These are phyloP conservation scores for Acrobasis suavella DNA, from an alignment of 2,888 invertebrate genomes.

Conservation along the genomic window DNA sequence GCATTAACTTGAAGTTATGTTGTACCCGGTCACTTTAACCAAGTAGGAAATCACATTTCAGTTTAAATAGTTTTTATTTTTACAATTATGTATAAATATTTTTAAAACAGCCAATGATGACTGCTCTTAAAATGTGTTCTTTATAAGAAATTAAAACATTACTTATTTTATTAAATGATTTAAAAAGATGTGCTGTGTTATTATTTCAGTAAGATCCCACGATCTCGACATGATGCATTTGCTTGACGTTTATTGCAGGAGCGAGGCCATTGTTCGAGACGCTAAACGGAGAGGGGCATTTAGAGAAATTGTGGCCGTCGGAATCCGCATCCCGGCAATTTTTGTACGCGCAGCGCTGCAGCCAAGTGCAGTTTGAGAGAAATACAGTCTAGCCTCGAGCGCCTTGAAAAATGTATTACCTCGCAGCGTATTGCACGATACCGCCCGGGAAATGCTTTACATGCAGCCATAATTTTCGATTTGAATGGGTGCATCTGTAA, in stretches of 20 bases:
- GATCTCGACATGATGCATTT: conserved; percentile 22
- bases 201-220: conserved; percentile 19
- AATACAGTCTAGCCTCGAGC: conserved; percentile 47
- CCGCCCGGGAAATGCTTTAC: conserved; percentile 46
- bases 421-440: conserved; percentile 48
- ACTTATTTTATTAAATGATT: conserved; percentile 82
- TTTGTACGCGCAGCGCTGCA: conserved; percentile 41
- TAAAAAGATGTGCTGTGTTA: conserved; percentile 43
- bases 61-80: conserved; percentile 35
- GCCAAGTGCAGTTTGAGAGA: conserved; percentile 49
- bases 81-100: conserved; percentile 40
- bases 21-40: conserved; percentile 28
- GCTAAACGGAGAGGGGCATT: conserved; percentile 34
- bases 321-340: conserved; percentile 30
- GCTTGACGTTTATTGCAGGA: conserved; percentile 24
- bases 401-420: conserved; percentile 61
- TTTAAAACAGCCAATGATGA: conserved; percentile 63
- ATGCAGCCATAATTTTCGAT: conserved; percentile 49
- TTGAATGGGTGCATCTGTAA: conserved; percentile 48
- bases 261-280: conserved; percentile 25
- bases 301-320: conserved; percentile 39
- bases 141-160: conserved; percentile 75
- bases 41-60: conserved; percentile 35
- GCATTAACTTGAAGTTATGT: conserved; percentile 37
- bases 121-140: conserved; percentile 78